Base-by-base conservation (phyloP, 2,888 invertebrate species). In the Epirrhoe tristata region DNA sequence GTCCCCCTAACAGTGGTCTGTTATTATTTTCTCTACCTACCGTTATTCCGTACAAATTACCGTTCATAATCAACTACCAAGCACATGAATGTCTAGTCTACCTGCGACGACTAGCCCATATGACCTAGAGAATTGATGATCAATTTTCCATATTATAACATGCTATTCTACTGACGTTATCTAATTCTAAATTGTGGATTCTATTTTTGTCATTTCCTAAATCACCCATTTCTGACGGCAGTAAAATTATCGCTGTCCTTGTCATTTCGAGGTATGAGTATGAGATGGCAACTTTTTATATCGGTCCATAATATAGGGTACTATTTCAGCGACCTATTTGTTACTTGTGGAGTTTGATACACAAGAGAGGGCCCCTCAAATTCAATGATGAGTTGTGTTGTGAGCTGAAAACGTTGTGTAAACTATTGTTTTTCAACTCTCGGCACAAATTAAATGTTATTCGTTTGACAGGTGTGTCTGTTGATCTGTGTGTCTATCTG, bases 41-140 rank as follows among this genome's bases (percentile, higher is more conserved):
- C 31, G 52, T 52, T 52, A 24, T 32, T 32, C 50, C 10, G 52
- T 12, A 24, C 12, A 24, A 52, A 52, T n/a, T 24, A 12, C 31
- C 10, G 50, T 51, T 17, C 52, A 52, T 52, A 52, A 32, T 31
- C 31, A 10, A 24, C 24, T 24, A 24, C 24, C 24, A 24, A 52
- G 31, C 10, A 51, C 8, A 31, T 31, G 10, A 52, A 31, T 10
- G 31, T 16, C 48, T 6, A 7, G 48, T 7, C 48, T 48, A 48
- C 14, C 14, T 48, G 39, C 52, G 39, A 24, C 39, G 58, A 24
- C 24, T 14, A 59, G 51, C n/a, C 51, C 14, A 14, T 31, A 16
- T 5, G 17, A 55, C 54, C 54, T 61, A 24, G 54, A 46, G 32
- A 55, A 54, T 48, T 46, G 61, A 55, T 61, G 17, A 55, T 55